These are phyloP conservation scores for Valencia hispanica DNA, from an alignment of 2,797 vertebrate genomes.

Conservation along the genomic window DNA sequence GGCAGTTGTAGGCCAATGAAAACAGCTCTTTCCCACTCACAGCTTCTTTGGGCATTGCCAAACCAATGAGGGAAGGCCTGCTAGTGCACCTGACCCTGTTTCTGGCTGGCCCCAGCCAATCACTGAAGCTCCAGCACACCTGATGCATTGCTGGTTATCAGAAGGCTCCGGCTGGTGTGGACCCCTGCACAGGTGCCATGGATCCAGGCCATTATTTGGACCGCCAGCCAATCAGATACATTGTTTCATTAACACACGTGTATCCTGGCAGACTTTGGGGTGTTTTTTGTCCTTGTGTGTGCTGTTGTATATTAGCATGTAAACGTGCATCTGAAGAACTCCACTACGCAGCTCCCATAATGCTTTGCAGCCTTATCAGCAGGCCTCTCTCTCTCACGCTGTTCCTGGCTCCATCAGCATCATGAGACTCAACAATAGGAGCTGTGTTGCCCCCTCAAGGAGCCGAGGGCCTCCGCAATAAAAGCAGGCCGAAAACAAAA, in stretches of 20 bases:
- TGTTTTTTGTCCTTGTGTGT: conserved; percentile 37
- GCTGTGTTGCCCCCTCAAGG: conserved; percentile 65
- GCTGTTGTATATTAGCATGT: conserved; percentile 15
- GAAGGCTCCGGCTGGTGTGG: conserved; percentile 36
- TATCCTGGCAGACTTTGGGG: conserved; percentile 58
- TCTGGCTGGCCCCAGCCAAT: conserved; percentile 70
- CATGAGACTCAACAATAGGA: conserved; percentile 65
- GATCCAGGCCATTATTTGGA: conserved; percentile 55
- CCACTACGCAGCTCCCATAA: conserved; percentile 54
- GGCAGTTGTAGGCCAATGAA: conserved; percentile 61
- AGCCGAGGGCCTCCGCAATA: conserved; percentile 56
- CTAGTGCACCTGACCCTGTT: conserved; percentile 72
- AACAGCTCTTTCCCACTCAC: conserved; percentile 47
- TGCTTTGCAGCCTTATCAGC: conserved; percentile 70
- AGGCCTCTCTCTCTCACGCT: conserved; percentile 57
- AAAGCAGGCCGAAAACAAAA: conserved; percentile 54
- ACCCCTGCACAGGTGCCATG: conserved; percentile 67
- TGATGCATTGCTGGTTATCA: conserved; percentile 62
- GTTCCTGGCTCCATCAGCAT: conserved; percentile 64
- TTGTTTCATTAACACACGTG: conserved; percentile 57
- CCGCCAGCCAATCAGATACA: conserved; percentile 61
- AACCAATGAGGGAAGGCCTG: conserved; percentile 62
- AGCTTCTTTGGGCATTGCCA: conserved; percentile 64
- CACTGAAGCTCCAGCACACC: conserved; percentile 62
- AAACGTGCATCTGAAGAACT: conserved; percentile 36